phyloP scores from a whole-genome alignment of 2,888 invertebrate species.

The Pollenia griseotomentosa region DNA sequence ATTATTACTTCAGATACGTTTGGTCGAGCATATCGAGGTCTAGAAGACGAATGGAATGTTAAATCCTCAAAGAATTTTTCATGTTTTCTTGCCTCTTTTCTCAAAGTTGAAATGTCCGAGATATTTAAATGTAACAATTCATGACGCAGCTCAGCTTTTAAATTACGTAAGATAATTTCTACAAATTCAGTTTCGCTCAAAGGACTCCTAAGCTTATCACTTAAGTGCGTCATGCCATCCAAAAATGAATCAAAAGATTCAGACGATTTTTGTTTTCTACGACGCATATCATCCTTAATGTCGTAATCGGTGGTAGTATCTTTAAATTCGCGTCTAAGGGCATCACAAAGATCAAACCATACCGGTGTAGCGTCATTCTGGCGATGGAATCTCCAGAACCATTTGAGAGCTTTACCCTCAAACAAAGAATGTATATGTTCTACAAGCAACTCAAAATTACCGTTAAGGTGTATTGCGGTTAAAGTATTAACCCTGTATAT shows the following conservation, averaged over 20 bases:
- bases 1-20: conserved; percentile 37
- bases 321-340: conserved; percentile 30
- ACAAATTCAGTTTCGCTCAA: not conserved
- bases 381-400: conserved; percentile 58
- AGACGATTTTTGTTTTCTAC: conserved; percentile 3
- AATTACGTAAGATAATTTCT: conserved; percentile 20
- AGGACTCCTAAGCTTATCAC: conserved; percentile 8
- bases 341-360: conserved; percentile 28
- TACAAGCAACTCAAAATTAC: conserved; percentile 40
- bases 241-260: conserved; percentile 1
- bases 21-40: not conserved
- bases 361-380: not conserved
- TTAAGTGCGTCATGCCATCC: not conserved
- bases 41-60: not conserved
- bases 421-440: conserved; percentile 16
- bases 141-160: conserved; percentile 28
- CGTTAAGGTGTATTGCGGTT: conserved; percentile 30
- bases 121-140: conserved; percentile 26
- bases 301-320: conserved; percentile 31
- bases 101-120: not conserved
- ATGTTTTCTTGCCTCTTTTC: conserved; percentile 2
- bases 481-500: conserved; percentile 49
- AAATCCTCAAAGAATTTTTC: conserved; percentile 51
- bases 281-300: not conserved
- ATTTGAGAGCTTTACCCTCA: conserved; percentile 44